Base-by-base conservation (phyloP, 2,113 vertebrate genomes). In the Argyrosomus japonicus region DNA sequence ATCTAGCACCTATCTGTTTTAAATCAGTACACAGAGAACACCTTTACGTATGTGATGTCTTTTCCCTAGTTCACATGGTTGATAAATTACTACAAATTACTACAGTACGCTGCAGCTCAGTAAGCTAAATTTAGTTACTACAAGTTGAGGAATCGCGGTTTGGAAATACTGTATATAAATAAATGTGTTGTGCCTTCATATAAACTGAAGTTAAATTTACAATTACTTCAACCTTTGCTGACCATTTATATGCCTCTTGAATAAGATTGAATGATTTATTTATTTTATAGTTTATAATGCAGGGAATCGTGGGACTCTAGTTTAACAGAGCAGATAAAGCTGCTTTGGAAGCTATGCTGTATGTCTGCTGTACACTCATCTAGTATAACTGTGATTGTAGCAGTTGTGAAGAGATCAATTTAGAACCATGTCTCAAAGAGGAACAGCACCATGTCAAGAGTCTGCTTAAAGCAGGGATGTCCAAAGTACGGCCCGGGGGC, bases 371-470 rank as follows among this genome's bases (percentile, higher is more conserved):
- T 61, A 47, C 54, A 61, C 65, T 83, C 29, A 61, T 77, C 76
- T 58, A 83, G 36, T 79, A 72, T 45, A 79, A 62, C 57, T 54
- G 40, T 19, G 50, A 58, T 61, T 48, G 50, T 11, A 36, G 73
- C 88, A n/a, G 54, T 54, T 48, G 58, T 65, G 64, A 68, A 71
- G 72, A 74, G 65, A 47, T 86, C 65, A 73, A 12, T 67, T 73
- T 48, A 70, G 83, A 21, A 21, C 75, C n/a, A 48, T 67, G 76
- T 62, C 77, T 70, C 69, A 54, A 67, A 65, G 74, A 71, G 73
- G 21, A 78, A 79, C 23, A 0, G 36, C 64, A 65, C 60, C 40
- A 70, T 83, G 69, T 67, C 29, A 57, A 61, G 7, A 65, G 8
- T 12, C 53, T 56, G 65, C 45, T 73, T 65, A 70, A 85, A 77